Evolutionary conservation across 2,888 invertebrate genomes (phyloP).

Genomic region (Ischnus inquisitorius): DNA sequence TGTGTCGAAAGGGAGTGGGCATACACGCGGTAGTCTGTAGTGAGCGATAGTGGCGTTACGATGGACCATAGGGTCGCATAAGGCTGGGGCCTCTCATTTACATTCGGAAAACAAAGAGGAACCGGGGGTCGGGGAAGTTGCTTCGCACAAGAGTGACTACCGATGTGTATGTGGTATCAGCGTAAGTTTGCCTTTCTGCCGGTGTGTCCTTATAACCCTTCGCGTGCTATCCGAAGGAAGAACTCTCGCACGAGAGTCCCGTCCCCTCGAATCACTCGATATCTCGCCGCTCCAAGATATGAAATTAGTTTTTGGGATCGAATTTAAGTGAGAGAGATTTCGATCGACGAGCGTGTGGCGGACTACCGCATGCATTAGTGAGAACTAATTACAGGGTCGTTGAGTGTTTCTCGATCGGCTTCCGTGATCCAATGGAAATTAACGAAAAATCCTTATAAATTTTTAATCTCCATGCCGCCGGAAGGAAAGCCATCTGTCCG

Average conservation of each 20-base stretch:
- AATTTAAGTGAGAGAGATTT: not conserved
- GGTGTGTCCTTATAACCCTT: not conserved
- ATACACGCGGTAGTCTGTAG: slow-evolving; percentile 56
- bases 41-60: slow-evolving; percentile 70
- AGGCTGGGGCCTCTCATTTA: slow-evolving; percentile 82
- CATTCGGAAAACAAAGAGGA: slow-evolving; percentile 84
- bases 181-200: slow-evolving; percentile 45
- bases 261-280: slow-evolving; percentile 4
- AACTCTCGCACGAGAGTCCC: slow-evolving; percentile 2
- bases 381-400: slow-evolving; percentile 68
- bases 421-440: slow-evolving; percentile 72
- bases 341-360: not conserved
- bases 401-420: slow-evolving; percentile 56
- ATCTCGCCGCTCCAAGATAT: not conserved
- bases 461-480: slow-evolving; percentile 76
- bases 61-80: slow-evolving; percentile 77
- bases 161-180: slow-evolving; percentile 10
- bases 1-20: slow-evolving; percentile 77
- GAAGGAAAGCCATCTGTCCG: slow-evolving; percentile 81
- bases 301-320: not conserved
- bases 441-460: slow-evolving; percentile 75
- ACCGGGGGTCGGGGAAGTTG: slow-evolving; percentile 49
- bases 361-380: slow-evolving; percentile 9
- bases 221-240: not conserved
- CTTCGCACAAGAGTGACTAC: slow-evolving; percentile 9